Percentiles rank a stretch among this genome's conserved stretches.
Evolutionary conservation across 2,113 vertebrate species (phyloP).

Genomic region (Spheniscus mendiculus): DNA sequence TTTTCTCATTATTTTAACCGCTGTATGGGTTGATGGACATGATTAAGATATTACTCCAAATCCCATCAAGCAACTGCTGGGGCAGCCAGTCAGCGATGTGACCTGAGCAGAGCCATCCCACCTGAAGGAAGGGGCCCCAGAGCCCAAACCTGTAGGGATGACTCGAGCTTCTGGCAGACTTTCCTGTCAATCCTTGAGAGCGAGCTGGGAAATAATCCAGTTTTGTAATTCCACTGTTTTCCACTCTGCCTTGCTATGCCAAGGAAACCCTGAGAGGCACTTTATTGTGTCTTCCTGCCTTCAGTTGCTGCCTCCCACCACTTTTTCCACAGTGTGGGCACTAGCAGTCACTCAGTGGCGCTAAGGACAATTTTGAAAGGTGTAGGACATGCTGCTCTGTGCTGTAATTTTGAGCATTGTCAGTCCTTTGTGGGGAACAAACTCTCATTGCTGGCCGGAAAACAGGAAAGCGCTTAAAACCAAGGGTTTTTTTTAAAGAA

Average conservation of each 20-base stretch:
- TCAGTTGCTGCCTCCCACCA: background rate
- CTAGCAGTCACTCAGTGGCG: background rate
- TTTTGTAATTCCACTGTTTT: background rate
- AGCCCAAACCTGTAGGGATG: background rate
- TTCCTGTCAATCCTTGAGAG: background rate
- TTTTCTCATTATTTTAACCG: background rate
- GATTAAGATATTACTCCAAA: background rate
- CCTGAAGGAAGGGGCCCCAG: background rate
- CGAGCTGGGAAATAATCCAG: background rate
- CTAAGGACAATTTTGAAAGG: background rate
- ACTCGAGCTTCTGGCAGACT: background rate
- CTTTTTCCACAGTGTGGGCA: background rate
- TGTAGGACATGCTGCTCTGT: background rate
- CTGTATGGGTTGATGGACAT: background rate
- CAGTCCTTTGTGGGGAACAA: background rate
- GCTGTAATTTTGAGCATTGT: background rate
- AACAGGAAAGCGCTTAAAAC: background rate
- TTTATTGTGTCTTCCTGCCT: background rate
- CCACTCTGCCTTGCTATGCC: background rate
- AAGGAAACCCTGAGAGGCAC: background rate
- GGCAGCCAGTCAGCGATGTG: background rate
- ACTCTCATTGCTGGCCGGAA: background rate
- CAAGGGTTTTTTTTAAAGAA: background rate
- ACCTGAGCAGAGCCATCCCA: background rate
- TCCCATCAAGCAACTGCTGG: background rate